phyloP scores from a whole-genome alignment of 2,888 invertebrate genomes.

The Sminthurinus aureus region DNA sequence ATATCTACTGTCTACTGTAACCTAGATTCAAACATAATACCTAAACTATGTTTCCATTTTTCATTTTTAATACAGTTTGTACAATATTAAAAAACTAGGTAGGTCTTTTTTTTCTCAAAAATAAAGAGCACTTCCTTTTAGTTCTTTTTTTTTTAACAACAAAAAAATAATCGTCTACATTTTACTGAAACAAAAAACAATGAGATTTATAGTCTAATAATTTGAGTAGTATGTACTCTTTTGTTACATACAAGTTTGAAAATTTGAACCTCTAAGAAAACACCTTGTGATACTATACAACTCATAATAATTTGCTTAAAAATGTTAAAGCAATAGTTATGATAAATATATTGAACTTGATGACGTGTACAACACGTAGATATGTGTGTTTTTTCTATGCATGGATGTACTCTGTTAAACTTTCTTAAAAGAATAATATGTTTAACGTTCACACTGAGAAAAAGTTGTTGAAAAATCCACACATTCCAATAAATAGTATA shows the following conservation, averaged over 20 bases:
- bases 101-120: too few relatives aligned
- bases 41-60: too few relatives aligned
- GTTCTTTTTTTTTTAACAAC: not conserved
- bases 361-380: too few relatives aligned
- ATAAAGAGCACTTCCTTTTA: too few relatives aligned
- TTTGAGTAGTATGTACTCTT: not conserved
- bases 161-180: not conserved
- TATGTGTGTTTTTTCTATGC: not conserved
- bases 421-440: not conserved
- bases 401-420: not conserved
- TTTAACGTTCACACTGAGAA: not conserved
- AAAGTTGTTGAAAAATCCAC: not conserved
- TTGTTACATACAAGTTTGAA: not conserved
- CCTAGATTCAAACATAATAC: too few relatives aligned
- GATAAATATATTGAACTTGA: too few relatives aligned
- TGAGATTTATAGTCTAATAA: too few relatives aligned
- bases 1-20: too few relatives aligned
- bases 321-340: too few relatives aligned
- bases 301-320: too few relatives aligned
- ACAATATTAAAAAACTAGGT: too few relatives aligned
- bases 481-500: not conserved
- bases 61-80: too few relatives aligned
- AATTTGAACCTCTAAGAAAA: not conserved
- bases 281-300: not conserved
- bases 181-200: not conserved